Base-by-base conservation (phyloP, 1,140 invertebrate species). In the Nebria ingens region DNA sequence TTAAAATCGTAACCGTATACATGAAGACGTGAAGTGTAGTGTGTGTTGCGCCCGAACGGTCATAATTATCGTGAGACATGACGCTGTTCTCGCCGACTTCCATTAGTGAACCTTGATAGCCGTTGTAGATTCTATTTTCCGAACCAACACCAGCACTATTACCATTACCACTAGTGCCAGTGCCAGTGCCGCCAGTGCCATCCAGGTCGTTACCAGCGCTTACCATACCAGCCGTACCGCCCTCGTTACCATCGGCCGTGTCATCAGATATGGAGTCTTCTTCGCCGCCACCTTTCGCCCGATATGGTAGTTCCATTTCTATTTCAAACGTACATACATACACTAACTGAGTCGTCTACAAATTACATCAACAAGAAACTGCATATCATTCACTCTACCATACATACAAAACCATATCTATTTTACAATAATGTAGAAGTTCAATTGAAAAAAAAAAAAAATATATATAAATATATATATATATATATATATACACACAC, bases 301-400 rank as follows among this genome's bases (percentile, higher is more conserved):
- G 40, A 17, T 45, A 45, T 3, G 40, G 40, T 12, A 45, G 9
- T 17, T 45, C 40, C 40, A 45, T 45, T 45, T 45, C 40, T 45
- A n/a, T n/a, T n/a, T 9, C 25, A 34, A 34, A 9, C 25, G n/a
- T 9, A 9, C 25, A 34, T 9, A 34, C 25, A 34, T 9, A 34
- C 25, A 34, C 25, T n/a, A n/a, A n/a, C n/a, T n/a, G n/a, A n/a
- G n/a, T n/a, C n/a, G n/a, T n/a, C n/a, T n/a, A n/a, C n/a, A n/a
- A n/a, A n/a, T n/a, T n/a, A n/a, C n/a, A n/a, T n/a, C n/a, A n/a
- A n/a, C n/a, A n/a, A n/a, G n/a, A n/a, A n/a, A n/a, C n/a, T n/a
- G n/a, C n/a, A n/a, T n/a, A n/a, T n/a, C n/a, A n/a, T n/a, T n/a
- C n/a, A n/a, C n/a, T n/a, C n/a, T n/a, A n/a, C n/a, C n/a, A n/a